Base-by-base conservation (phyloP, 2,888 invertebrate genomes). In the Papilio protenor region DNA sequence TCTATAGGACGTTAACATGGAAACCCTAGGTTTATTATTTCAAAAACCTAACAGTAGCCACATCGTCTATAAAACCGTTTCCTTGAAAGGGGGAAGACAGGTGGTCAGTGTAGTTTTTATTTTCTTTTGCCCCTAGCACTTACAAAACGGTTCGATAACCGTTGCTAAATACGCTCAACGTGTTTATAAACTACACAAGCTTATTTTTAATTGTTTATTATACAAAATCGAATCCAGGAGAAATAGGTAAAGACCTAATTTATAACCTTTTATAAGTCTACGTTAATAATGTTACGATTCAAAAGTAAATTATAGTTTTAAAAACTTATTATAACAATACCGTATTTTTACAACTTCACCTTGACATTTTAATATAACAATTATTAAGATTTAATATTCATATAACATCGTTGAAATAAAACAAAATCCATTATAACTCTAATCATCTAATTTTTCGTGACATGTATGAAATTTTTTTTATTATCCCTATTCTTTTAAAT, bases 91-190 rank as follows among this genome's bases (percentile, higher is more conserved):
- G 52, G 40, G 57, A 23, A 16, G 23, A 23, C 77, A 75, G 74
- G 74, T 77, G 77, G 77, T 75, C 70, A 52, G 61, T 59, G 61
- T 59, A 27, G 27, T 57, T 74, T 47, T 49, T 73, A n/a, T 75
- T 75, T 75, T 75, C 21, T 70, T 70, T 59, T 70, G 21, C 69
- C 52, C 77, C 59, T 40, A 49, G 40, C 40, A 52, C 21, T 74
- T 64, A 64, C 40, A n/a, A 69, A 69, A 69, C n/a, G 66, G 45
- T 69, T 45, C 21, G 66, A 45, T 52, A 52, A 45, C 11, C 66
- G 66, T 45, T 14, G 66, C 40, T 40, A 74, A 40, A 59, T 45
- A 73, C 73, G 40, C 21, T 47, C 45, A 61, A 61, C 18, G 16
- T 45, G 59, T 73, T 73, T 59, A 73, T 12, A n/a, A 33, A 57